Percentiles rank a stretch among this genome's conserved stretches.
phyloP scores from a whole-genome alignment of 92 coral and sea anemone genomes.

The Muricea muricata region DNA sequence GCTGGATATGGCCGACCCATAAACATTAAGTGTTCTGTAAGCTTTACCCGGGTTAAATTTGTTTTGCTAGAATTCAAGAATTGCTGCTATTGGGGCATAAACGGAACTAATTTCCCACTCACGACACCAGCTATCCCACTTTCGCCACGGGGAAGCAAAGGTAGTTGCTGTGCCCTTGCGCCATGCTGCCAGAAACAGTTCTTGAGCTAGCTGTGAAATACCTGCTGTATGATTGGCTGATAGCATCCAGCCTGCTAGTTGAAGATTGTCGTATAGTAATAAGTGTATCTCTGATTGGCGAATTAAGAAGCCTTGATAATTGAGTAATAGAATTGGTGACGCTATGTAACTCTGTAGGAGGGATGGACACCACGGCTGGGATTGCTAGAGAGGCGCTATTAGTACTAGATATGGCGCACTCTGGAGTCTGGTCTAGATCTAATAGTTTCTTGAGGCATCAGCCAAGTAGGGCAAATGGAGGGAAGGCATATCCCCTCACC shows the following conservation, averaged over 20 bases:
- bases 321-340: conserved; percentile 45
- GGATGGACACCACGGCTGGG: conserved; percentile 59
- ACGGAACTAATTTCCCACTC: conserved; percentile 29
- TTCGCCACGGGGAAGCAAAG: conserved; percentile 58
- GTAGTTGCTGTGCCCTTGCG: conserved; percentile 36
- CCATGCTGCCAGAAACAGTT: conserved; percentile 61
- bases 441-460: conserved; percentile 52
- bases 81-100: too few species aligned
- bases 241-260: conserved; percentile 40
- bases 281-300: neutral
- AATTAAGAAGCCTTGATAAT: neutral
- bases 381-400: neutral
- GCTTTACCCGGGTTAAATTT: too few species aligned
- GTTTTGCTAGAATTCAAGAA: too few species aligned
- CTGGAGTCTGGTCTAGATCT: too few species aligned
- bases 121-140: conserved; percentile 60
- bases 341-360: conserved; percentile 54
- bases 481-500: conserved; percentile 63
- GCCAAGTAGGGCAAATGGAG: conserved; percentile 66
- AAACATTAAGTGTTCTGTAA: too few species aligned
- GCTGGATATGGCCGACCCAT: too few species aligned
- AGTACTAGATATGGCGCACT: neutral
- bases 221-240: neutral
- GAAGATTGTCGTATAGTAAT: neutral
- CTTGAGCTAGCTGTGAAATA: neutral